Base-by-base conservation (phyloP, 1,140 invertebrate species). In the Aphelenchoides besseyi region DNA sequence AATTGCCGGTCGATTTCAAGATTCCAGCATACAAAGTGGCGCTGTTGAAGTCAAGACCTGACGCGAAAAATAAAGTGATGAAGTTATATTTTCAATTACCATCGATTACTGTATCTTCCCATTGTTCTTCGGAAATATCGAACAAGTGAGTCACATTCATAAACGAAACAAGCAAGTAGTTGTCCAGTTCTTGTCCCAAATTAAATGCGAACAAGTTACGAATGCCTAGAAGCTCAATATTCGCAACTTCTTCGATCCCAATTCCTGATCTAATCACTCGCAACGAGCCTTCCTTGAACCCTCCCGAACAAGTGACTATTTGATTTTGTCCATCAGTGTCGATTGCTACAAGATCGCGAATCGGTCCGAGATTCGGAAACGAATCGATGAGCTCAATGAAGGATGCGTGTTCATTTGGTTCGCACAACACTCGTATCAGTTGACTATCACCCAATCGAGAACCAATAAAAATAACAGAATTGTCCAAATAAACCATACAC, bases 401-500 rank as follows among this genome's bases (percentile, higher is more conserved):
- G 12, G 92, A 92, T 48, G 64, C 77, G 12, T 69, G 32, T 9
- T 91, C 91, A 81, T 89, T 89, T 0, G 91, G 87, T 74, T 91
- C 90, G 2, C 91, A 90, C 77, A 91, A 93, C 37, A 99, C 87
- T 81, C 94, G 93, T 0, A 98, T 90, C 1, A 99, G 86, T 74
- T 98, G 95, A 0, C 94, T 97, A 86, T 99, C 96, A 0, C 96
- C 96, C 28, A 98, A 87, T 26, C 94, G 89, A 0, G 95, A 97
- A 0, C 96, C 96, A 78, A 99, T 90, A 85, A 95, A 99, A 59
- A 98, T 90, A 29, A 98, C 95, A 52, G 94, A 94, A 87, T 98
- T 98, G 84, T 98, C 96, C 57, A 98, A 87, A 84, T 99, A 99
- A n/a, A 94, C 97, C 82, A 99, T 91, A 82, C 93, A 95, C 86